Evolutionary conservation across 2,797 vertebrate species (phyloP).

Genomic region (Smutsia gigantea): DNA sequence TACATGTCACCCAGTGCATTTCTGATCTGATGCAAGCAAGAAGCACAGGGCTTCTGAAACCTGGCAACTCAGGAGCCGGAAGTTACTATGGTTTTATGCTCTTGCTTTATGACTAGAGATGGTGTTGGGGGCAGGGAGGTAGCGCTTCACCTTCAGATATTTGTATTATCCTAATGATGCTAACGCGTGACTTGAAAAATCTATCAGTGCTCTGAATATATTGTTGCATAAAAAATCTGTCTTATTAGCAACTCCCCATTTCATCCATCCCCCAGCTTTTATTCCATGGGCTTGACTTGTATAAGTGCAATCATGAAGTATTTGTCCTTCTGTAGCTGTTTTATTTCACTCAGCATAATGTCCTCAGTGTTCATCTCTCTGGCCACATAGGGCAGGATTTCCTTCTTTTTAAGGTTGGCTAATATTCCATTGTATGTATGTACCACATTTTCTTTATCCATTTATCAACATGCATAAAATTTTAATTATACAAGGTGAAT

Average conservation of each 20-base stretch:
- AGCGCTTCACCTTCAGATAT: not conserved
- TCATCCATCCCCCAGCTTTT: not conserved
- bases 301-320: not conserved
- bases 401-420: not conserved
- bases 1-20: accelerated
- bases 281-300: not conserved
- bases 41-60: not conserved
- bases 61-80: not conserved
- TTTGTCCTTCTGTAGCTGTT: not conserved
- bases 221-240: not conserved
- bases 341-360: not conserved
- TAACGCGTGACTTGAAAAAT: not conserved
- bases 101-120: not conserved
- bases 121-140: accelerated
- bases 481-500: not conserved
- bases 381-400: not conserved
- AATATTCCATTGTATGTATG: not conserved
- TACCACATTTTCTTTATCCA: not conserved
- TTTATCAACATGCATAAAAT: not conserved
- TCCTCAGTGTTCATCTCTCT: not conserved
- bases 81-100: not conserved
- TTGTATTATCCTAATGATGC: not conserved
- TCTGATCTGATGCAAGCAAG: not conserved
- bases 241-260: not conserved
- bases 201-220: not conserved